Percentiles rank a stretch among this genome's conserved stretches.
These are phyloP conservation scores for Venturia canescens DNA, from an alignment of 1,140 invertebrate species.

Conservation along the genomic window DNA sequence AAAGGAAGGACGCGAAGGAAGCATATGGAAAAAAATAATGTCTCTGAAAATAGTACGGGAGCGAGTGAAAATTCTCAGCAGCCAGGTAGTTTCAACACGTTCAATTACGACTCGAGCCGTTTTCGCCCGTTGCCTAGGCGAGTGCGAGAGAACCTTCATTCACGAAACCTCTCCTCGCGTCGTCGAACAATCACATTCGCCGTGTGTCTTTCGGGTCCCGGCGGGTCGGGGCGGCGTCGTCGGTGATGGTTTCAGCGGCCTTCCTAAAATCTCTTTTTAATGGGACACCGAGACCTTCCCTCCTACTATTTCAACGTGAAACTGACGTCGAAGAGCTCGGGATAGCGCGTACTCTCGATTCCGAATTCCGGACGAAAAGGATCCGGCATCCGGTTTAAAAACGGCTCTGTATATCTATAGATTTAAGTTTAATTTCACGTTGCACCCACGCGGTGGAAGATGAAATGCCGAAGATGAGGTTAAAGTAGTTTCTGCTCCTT, in stretches of 20 bases:
- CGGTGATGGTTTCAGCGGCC: not conserved
- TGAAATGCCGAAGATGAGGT: slow-evolving; percentile 17
- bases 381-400: slow-evolving; percentile 66
- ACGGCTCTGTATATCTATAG: not conserved
- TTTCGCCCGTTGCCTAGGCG: slow-evolving; percentile 13
- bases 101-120: slow-evolving; percentile 60
- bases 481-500: not conserved
- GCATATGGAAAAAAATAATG: slow-evolving; percentile 62
- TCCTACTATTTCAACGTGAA: slow-evolving; percentile 41
- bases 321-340: slow-evolving; percentile 4
- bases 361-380: slow-evolving; percentile 59
- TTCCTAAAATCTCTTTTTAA: slow-evolving; percentile 73
- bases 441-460: not conserved
- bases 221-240: slow-evolving; percentile 10
- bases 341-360: slow-evolving; percentile 49
- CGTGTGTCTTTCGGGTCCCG: not conserved
- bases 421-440: slow-evolving; percentile 1
- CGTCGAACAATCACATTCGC: slow-evolving; percentile 3
- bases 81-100: slow-evolving; percentile 54
- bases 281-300: slow-evolving; percentile 57
- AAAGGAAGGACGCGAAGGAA: slow-evolving; percentile 15
- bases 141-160: slow-evolving; percentile 60
- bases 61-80: slow-evolving; percentile 67
- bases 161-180: slow-evolving; percentile 58
- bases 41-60: slow-evolving; percentile 66